phyloP scores from a whole-genome alignment of 2,113 vertebrate genomes.

The Salvelinus sp. region DNA sequence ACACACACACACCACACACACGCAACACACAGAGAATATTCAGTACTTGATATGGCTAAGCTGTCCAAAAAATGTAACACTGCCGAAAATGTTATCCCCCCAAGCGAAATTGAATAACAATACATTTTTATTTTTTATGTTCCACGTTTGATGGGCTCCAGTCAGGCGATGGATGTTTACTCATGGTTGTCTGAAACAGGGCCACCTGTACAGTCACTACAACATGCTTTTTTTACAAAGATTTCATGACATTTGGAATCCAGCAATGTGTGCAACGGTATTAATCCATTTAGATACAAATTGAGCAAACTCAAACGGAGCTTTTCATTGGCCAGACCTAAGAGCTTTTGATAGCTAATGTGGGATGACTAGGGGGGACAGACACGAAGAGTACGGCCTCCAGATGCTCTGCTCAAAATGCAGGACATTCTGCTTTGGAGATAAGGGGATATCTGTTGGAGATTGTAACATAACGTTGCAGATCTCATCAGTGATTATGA shows the following conservation, averaged over 20 bases:
- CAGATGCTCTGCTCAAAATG: background rate
- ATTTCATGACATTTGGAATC: conserved; percentile 37
- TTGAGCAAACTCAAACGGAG: conserved; percentile 32
- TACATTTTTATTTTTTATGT: conserved; percentile 11
- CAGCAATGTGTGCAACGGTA: conserved; percentile 30
- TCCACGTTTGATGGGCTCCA: conserved; percentile 16
- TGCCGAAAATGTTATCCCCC: background rate
- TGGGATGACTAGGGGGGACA: too few species aligned
- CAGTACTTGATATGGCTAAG: background rate
- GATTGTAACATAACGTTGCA: too few species aligned
- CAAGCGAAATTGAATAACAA: conserved; percentile 18
- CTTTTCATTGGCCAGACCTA: conserved; percentile 9
- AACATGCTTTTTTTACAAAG: conserved; percentile 12
- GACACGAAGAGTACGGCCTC: background rate
- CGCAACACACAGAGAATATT: too few species aligned
- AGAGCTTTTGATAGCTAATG: background rate
- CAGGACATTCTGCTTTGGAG: background rate
- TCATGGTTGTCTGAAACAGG: background rate
- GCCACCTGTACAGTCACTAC: conserved; percentile 5
- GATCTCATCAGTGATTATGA: too few species aligned
- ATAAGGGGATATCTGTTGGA: too few species aligned
- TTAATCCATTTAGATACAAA: conserved; percentile 50
- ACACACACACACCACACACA: too few species aligned
- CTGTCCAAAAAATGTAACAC: background rate
- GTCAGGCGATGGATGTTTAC: background rate